phyloP scores from a whole-genome alignment of 2,113 vertebrate genomes.

The Saccopteryx bilineata region DNA sequence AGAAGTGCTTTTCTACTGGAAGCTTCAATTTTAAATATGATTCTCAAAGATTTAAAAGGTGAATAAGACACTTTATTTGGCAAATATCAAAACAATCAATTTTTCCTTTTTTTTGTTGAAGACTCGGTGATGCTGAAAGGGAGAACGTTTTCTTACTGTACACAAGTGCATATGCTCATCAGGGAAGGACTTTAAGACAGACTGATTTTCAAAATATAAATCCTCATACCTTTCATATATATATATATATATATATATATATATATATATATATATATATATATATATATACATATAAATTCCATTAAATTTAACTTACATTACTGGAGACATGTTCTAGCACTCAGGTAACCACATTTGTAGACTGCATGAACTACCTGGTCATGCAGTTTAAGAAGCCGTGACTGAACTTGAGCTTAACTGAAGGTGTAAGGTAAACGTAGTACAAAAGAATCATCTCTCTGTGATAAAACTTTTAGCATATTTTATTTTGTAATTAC shows the following conservation, averaged over 20 bases:
- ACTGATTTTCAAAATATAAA: conserved; percentile 9
- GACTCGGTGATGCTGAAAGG: conserved; percentile 34
- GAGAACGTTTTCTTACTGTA: background rate
- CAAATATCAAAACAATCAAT: conserved; percentile 82
- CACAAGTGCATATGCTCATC: background rate
- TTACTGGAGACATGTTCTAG: background rate
- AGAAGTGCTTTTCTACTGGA: conserved; percentile 79
- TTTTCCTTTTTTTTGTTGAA: conserved; percentile 76
- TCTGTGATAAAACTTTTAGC: background rate
- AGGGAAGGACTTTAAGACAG: background rate
- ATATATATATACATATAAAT: background rate
- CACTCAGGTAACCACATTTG: background rate
- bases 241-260: background rate
- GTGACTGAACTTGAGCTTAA: conserved; percentile 24
- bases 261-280: background rate
- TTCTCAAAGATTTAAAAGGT: conserved; percentile 81
- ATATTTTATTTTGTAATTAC: conserved; percentile 30
- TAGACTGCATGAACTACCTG: background rate
- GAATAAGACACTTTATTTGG: conserved; percentile 74
- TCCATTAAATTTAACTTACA: background rate
- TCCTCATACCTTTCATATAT: background rate
- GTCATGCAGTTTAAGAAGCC: background rate
- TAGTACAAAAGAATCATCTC: conserved; percentile 21
- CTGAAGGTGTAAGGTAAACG: background rate
- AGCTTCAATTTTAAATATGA: conserved; percentile 81